These are phyloP conservation scores for Megalops atlanticus DNA, from an alignment of 2,113 vertebrate species.

Conservation along the genomic window DNA sequence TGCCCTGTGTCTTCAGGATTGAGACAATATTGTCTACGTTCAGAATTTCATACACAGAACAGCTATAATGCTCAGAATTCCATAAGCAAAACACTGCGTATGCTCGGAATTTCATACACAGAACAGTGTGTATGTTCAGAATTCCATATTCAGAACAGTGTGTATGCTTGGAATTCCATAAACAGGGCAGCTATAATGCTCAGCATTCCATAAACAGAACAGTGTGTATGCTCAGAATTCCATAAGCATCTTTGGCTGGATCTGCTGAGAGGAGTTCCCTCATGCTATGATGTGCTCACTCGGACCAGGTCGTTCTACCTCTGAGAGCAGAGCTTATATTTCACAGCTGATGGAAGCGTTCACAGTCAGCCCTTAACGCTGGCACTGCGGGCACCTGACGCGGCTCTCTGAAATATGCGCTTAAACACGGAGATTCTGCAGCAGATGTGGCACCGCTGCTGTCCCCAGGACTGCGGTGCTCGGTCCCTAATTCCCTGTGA, in stretches of 20 bases:
- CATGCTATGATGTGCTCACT: neutral
- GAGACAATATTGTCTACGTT: no score
- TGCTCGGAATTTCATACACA: no score
- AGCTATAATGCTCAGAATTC: no score
- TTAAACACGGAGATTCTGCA: neutral
- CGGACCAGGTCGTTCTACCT: neutral
- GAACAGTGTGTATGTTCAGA: no score
- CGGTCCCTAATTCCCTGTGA: neutral
- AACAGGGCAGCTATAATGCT: no score
- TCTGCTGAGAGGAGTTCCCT: neutral
- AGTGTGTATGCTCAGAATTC: neutral
- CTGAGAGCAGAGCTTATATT: neutral
- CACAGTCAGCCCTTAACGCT: neutral
- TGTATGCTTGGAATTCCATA: neutral
- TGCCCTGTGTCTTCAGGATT: no score
- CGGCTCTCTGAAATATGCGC: neutral
- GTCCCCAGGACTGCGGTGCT: neutral
- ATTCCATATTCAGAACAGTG: no score
- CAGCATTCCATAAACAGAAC: no score
- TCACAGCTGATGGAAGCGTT: neutral
- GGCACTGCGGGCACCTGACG: neutral
- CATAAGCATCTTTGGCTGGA: neutral
- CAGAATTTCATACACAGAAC: no score
- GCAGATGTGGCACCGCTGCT: neutral
- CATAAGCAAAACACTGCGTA: no score